phyloP scores from a whole-genome alignment of 2,888 invertebrate species.

The Thera obeliscata region DNA sequence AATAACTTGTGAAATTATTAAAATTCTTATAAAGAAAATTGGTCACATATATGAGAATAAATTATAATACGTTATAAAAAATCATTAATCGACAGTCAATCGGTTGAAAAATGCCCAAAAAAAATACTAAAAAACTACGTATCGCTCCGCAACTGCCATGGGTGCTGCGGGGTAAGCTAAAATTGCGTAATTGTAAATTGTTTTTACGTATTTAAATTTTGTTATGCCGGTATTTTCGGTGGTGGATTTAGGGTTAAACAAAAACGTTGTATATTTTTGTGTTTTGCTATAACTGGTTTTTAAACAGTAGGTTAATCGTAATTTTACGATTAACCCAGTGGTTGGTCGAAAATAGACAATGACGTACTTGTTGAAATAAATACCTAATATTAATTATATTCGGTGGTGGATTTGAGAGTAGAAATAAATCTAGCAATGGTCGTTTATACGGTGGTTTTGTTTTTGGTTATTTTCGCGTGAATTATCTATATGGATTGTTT shows the following conservation, averaged over 20 bases:
- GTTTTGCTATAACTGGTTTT: too few species aligned
- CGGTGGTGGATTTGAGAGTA: neutral
- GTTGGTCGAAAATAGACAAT: too few species aligned
- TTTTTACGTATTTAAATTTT: neutral
- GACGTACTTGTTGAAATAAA: too few species aligned
- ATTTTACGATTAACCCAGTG: too few species aligned
- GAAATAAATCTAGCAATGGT: neutral
- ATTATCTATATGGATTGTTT: neutral
- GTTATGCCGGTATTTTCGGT: neutral
- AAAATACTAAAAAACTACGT: conserved; percentile 3
- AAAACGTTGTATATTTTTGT: neutral
- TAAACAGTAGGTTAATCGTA: neutral
- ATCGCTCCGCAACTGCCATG: conserved; percentile 4
- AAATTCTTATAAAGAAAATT: too few species aligned
- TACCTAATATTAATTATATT: neutral
- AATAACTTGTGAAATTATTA: too few species aligned
- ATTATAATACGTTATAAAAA: too few species aligned
- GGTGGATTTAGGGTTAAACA: neutral
- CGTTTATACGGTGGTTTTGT: neutral
- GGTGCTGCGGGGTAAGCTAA: conserved; percentile 11
- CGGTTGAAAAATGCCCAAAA: conserved; percentile 1
- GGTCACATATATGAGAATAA: too few species aligned
- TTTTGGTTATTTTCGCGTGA: neutral
- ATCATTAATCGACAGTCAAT: too few species aligned
- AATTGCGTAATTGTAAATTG: neutral